A percentile compares a stretch with the other conserved stretches of the same genome.
Conservation (phyloP, 2,113 vertebrate genomes). For the Brachyhypopomus occidentalis region DNA sequence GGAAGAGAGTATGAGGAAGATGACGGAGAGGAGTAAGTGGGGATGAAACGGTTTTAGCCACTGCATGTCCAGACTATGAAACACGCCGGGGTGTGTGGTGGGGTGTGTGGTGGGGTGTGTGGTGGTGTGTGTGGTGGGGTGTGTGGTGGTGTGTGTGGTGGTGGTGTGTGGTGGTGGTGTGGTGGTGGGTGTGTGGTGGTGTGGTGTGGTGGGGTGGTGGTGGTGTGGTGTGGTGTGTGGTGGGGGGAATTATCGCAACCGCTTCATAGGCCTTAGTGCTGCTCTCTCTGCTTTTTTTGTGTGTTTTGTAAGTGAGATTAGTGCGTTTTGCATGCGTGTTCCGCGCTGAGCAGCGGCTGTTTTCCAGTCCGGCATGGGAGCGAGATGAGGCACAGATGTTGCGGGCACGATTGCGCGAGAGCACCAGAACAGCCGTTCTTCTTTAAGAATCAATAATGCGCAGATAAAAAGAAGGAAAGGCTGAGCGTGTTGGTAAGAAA, state of each 20-base stretch:
- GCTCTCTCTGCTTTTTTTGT: not conserved
- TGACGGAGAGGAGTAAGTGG: slow-evolving; percentile 3
- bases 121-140: no score
- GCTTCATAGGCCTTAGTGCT: not conserved
- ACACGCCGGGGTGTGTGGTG: no score
- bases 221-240: no score
- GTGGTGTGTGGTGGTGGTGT: no score
- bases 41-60: slow-evolving; percentile 1
- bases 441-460: slow-evolving; percentile 9
- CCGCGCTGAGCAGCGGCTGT: not conserved
- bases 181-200: no score
- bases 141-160: no score
- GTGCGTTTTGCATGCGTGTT: not conserved
- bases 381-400: not conserved
- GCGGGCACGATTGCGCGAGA: not conserved
- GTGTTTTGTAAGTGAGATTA: not conserved
- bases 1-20: slow-evolving; percentile 2
- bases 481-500: not conserved
- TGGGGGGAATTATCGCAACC: not conserved
- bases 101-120: no score
- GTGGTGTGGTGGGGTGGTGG: no score
- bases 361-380: not conserved
- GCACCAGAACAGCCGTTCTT: not conserved
- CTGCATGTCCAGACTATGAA: not conserved
- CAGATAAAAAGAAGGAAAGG: not conserved